Percentiles rank a stretch among this genome's conserved stretches.
phyloP scores from a whole-genome alignment of 2,888 invertebrate species.

The Dione vanillae region DNA sequence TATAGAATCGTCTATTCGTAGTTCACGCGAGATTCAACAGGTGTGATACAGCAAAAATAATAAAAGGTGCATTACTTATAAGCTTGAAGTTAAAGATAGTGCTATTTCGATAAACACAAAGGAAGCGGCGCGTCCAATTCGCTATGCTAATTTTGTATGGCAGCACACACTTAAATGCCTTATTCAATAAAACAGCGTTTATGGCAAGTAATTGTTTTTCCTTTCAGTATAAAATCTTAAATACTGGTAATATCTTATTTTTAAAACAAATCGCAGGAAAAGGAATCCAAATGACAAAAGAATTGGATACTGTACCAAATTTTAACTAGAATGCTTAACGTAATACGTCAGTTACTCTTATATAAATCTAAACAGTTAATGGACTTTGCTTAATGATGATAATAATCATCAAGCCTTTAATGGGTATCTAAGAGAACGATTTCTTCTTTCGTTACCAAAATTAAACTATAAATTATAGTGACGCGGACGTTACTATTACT shows the following conservation, averaged over 20 bases:
- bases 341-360: slow-evolving; percentile 30
- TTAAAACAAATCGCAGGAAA: background rate
- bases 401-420: slow-evolving; percentile 44
- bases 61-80: slow-evolving; percentile 41
- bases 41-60: slow-evolving; percentile 43
- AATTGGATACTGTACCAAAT: background rate
- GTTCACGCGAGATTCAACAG: slow-evolving; percentile 24
- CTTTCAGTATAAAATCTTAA: background rate
- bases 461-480: slow-evolving; percentile 46
- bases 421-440: slow-evolving; percentile 43
- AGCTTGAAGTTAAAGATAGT: slow-evolving; percentile 35
- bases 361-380: slow-evolving; percentile 39
- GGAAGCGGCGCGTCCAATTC: slow-evolving; percentile 32
- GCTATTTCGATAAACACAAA: slow-evolving; percentile 39
- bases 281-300: background rate
- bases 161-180: slow-evolving; percentile 26
- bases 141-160: slow-evolving; percentile 34
- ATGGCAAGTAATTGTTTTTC: slow-evolving; percentile 7
- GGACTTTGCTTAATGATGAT: slow-evolving; percentile 41
- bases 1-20: slow-evolving; percentile 24
- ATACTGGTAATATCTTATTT: too few relatives aligned
- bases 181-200: slow-evolving; percentile 22
- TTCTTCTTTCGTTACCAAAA: slow-evolving; percentile 42
- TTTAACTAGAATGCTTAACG: slow-evolving; percentile 5
- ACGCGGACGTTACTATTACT: slow-evolving; percentile 45